Conservation (phyloP, 2,888 invertebrate species). For the Drosophila percnosoma region DNA sequence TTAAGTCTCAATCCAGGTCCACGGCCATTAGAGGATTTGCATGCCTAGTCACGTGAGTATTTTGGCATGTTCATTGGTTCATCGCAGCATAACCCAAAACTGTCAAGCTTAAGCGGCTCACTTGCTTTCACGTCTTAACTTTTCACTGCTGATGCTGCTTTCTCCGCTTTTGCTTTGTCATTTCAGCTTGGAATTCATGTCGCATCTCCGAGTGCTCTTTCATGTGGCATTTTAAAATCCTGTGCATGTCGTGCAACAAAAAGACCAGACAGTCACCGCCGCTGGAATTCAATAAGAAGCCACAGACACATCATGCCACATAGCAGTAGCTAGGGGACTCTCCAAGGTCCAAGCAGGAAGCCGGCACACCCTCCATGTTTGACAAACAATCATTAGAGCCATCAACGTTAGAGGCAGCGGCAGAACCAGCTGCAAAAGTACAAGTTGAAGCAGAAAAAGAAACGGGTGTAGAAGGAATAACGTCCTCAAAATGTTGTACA, state of each 20-base stretch:
- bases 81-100: slow-evolving; percentile 77
- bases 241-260: slow-evolving; percentile 63
- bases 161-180: slow-evolving; percentile 68
- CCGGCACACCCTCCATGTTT: slow-evolving; percentile 57
- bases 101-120: slow-evolving; percentile 69
- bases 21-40: slow-evolving; percentile 60
- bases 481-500: slow-evolving; percentile 38
- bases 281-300: slow-evolving; percentile 73
- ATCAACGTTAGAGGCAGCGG: slow-evolving; percentile 46
- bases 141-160: not conserved
- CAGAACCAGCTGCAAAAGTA: slow-evolving; percentile 21
- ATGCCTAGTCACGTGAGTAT: slow-evolving; percentile 54
- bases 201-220: slow-evolving; percentile 61
- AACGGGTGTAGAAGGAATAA: slow-evolving; percentile 7
- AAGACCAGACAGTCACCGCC: slow-evolving; percentile 45
- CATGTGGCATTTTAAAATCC: slow-evolving; percentile 76
- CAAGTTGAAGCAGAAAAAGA: slow-evolving; percentile 12
- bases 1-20: slow-evolving; percentile 60
- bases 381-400: slow-evolving; percentile 77
- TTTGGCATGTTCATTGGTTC: slow-evolving; percentile 64
- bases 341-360: slow-evolving; percentile 9
- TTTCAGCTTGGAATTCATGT: slow-evolving; percentile 73
- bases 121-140: slow-evolving; percentile 24
- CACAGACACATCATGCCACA: slow-evolving; percentile 6
- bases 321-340: slow-evolving; percentile 22